Evolutionary conservation across 2,888 invertebrate genomes (phyloP).

Genomic region (Eupithecia pulchellata): DNA sequence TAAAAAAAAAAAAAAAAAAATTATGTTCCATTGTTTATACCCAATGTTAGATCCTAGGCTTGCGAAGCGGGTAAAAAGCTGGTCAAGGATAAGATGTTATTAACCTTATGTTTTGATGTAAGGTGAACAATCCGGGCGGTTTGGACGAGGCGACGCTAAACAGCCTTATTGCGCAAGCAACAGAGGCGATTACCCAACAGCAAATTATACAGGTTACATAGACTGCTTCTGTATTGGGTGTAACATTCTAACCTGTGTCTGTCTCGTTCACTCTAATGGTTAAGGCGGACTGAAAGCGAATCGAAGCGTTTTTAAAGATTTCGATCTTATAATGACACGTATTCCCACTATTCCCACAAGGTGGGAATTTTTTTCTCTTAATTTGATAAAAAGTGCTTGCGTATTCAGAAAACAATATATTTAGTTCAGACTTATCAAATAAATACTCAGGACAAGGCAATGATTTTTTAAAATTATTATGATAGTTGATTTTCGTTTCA

Average conservation of each 20-base stretch:
- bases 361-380: not conserved
- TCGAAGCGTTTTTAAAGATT: not conserved
- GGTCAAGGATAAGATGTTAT: not conserved
- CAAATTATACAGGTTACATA: slow-evolving; percentile 81
- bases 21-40: not conserved
- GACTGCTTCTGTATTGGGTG: slow-evolving; percentile 23
- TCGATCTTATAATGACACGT: not conserved
- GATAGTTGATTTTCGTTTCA: no score
- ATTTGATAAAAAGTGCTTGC: not conserved
- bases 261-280: slow-evolving; percentile 22
- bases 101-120: slow-evolving; percentile 49
- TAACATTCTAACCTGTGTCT: slow-evolving; percentile 33
- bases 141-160: slow-evolving; percentile 83
- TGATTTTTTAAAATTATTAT: no score
- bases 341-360: not conserved
- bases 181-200: slow-evolving; percentile 84
- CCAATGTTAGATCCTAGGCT: not conserved
- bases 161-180: slow-evolving; percentile 83
- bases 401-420: no score
- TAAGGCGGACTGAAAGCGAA: not conserved
- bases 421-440: no score
- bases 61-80: not conserved
- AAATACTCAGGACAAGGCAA: no score
- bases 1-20: not conserved
- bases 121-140: slow-evolving; percentile 83